Percentiles rank a stretch among this genome's conserved stretches.
These are phyloP conservation scores for Chrysomela aeneicollis DNA, from an alignment of 2,888 invertebrate genomes.

Conservation along the genomic window DNA sequence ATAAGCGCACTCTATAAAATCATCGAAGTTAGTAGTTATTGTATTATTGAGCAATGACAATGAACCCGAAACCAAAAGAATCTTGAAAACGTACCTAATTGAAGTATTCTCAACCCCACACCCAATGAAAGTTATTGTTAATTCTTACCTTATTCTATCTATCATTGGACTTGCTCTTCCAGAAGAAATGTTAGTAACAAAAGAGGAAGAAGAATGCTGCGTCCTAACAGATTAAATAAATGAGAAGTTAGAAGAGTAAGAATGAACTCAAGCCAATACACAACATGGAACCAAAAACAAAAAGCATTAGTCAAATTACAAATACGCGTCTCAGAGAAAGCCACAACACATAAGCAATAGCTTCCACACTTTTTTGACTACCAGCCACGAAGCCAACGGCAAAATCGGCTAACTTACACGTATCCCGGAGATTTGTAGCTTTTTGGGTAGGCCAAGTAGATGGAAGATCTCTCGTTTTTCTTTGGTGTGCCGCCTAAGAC, in stretches of 20 bases:
- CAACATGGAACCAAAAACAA: not conserved
- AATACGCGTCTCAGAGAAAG: too few relatives aligned
- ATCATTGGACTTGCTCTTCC: slow-evolving; percentile 57
- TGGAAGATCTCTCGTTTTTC: slow-evolving; percentile 68
- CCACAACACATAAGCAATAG: slow-evolving; percentile 16
- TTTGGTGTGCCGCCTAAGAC: slow-evolving; percentile 58
- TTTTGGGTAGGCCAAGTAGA: slow-evolving; percentile 62
- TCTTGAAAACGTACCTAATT: too few relatives aligned
- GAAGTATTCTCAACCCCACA: too few relatives aligned
- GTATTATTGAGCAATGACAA: too few relatives aligned
- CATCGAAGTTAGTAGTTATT: too few relatives aligned
- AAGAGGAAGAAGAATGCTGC: slow-evolving; percentile 53
- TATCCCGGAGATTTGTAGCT: slow-evolving; percentile 62
- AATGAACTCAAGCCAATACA: not conserved
- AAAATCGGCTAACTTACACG: slow-evolving; percentile 59
- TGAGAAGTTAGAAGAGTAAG: slow-evolving; percentile 34
- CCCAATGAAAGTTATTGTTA: slow-evolving; percentile 13
- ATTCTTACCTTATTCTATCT: slow-evolving; percentile 52
- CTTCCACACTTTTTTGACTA: not conserved
- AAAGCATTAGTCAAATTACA: slow-evolving; percentile 22
- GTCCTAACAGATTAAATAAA: slow-evolving; percentile 45
- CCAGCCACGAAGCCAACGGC: not conserved
- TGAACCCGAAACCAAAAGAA: too few relatives aligned
- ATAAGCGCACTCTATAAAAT: too few relatives aligned
- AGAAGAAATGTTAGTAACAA: slow-evolving; percentile 54